These are phyloP conservation scores for Drosophila algonquin DNA, from an alignment of 2,888 invertebrate genomes.

Conservation along the genomic window DNA sequence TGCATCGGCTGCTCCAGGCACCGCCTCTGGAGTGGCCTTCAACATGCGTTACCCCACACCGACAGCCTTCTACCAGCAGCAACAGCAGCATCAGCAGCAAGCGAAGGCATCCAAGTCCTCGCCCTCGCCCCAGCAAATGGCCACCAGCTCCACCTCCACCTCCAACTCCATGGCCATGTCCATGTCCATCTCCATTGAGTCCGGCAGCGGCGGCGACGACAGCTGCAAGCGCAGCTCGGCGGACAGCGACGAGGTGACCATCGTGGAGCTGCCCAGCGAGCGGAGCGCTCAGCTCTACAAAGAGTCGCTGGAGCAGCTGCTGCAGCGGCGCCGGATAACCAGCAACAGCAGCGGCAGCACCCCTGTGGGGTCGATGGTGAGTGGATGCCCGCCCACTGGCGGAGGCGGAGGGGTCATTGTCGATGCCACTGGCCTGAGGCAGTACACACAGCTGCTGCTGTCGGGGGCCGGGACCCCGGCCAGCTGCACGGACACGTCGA, in stretches of 20 bases:
- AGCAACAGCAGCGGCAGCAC: neutral
- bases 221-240: constrained; percentile 49
- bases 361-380: constrained; percentile 43
- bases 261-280: constrained; percentile 60
- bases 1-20: neutral
- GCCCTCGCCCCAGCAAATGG: constrained; percentile 80
- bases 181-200: constrained; percentile 20
- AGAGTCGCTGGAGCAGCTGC: constrained; percentile 68
- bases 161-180: constrained; percentile 7
- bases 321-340: constrained; percentile 45
- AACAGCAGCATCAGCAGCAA: constrained; percentile 53
- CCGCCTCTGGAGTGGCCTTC: constrained; percentile 34
- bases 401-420: constrained; percentile 62
- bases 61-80: constrained; percentile 57
- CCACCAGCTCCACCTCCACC: constrained; percentile 61
- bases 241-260: constrained; percentile 62
- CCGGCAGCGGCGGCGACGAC: constrained; percentile 26
- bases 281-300: constrained; percentile 67
- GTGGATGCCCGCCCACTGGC: neutral
- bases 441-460: constrained; percentile 77
- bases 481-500: constrained; percentile 82
- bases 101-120: constrained; percentile 53
- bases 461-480: constrained; percentile 70
- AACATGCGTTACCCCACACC: constrained; percentile 66
- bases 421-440: constrained; percentile 78